A percentile compares a stretch with the other conserved stretches of the same genome.
phyloP scores from a whole-genome alignment of 2,797 vertebrate species.

The Peromyscus aztecus region DNA sequence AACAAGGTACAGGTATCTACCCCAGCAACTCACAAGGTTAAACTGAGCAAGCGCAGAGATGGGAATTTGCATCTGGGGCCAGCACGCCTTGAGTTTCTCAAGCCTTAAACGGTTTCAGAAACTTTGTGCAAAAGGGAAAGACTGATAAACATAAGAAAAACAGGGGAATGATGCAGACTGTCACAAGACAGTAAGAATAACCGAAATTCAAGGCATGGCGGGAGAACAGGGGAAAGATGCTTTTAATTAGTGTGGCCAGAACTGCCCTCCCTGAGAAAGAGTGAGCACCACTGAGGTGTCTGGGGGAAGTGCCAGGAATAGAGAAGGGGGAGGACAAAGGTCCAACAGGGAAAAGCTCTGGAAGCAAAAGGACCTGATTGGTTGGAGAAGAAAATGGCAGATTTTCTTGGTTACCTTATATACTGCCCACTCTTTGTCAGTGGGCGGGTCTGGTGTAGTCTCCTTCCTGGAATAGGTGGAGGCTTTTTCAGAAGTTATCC shows the following conservation, averaged over 20 bases:
- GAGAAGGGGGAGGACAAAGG: background rate
- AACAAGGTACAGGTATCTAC: background rate
- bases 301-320: background rate
- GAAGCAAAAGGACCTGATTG: background rate
- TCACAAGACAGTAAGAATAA: background rate
- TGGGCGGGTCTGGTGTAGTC: background rate
- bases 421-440: background rate
- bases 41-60: background rate
- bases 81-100: background rate
- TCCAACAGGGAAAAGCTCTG: background rate
- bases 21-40: background rate
- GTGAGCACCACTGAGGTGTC: background rate
- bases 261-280: background rate
- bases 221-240: background rate
- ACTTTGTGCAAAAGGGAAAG: background rate
- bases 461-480: background rate
- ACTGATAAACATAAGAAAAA: background rate
- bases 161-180: background rate
- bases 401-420: background rate
- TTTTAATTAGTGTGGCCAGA: background rate
- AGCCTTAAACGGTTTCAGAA: background rate
- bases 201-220: background rate
- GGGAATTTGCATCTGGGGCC: background rate
- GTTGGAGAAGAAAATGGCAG: too few species aligned
- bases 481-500: background rate